These are phyloP conservation scores for Stylophora pistillata DNA, from an alignment of 64 coral and sea anemone species.

Conservation along the genomic window DNA sequence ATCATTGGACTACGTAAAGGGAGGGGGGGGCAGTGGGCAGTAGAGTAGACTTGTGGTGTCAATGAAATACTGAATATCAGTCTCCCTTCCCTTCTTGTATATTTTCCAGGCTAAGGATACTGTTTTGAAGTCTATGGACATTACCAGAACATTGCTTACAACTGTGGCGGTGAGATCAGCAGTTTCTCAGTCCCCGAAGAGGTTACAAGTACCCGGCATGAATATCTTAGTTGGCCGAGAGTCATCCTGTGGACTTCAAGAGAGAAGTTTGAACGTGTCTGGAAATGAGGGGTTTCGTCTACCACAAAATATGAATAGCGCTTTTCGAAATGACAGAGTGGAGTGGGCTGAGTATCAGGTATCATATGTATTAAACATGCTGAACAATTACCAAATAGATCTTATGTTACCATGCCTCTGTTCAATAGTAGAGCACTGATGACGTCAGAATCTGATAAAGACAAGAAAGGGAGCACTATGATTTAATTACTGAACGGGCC, in stretches of 20 bases:
- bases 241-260: not conserved
- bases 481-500: too few relatives aligned
- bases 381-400: too few relatives aligned
- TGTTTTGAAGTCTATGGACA: not conserved
- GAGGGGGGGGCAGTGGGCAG: too few relatives aligned
- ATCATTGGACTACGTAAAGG: too few relatives aligned
- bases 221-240: constrained; percentile 2
- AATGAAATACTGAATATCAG: too few relatives aligned
- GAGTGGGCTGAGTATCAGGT: constrained; percentile 5
- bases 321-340: not conserved
- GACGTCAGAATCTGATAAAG: too few relatives aligned
- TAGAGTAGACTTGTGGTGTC: too few relatives aligned
- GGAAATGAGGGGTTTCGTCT: not conserved
- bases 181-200: constrained; percentile 8
- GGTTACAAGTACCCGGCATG: not conserved
- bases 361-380: too few relatives aligned
- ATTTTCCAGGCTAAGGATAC: constrained; percentile 3
- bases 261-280: not conserved
- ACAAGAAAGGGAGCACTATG: too few relatives aligned
- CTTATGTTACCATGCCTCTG: too few relatives aligned
- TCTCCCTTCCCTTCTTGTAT: too few relatives aligned
- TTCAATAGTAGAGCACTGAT: too few relatives aligned
- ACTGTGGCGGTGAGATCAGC: not conserved
- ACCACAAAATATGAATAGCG: not conserved
- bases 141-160: not conserved